Percentiles rank a stretch among this genome's conserved stretches.
These are phyloP conservation scores for Syrrhaptes paradoxus DNA, from an alignment of 2,113 vertebrate species.

Conservation along the genomic window DNA sequence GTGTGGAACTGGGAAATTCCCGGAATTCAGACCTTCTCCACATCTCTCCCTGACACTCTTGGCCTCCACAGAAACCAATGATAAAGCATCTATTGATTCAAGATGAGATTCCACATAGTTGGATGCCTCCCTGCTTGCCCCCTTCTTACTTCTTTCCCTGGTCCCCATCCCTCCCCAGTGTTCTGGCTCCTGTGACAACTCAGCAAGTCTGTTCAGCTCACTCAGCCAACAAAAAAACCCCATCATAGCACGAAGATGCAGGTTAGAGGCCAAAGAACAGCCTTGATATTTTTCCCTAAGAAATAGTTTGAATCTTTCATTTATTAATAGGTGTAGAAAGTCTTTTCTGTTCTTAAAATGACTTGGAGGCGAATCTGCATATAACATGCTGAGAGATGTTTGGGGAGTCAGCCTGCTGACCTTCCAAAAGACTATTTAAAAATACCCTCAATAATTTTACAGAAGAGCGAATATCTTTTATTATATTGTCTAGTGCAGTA, in stretches of 20 bases:
- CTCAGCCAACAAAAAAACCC: not conserved
- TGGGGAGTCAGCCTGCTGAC: not conserved
- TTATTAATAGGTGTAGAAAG: not conserved
- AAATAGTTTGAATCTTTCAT: not conserved
- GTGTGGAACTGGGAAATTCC: not conserved
- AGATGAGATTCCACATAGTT: not conserved
- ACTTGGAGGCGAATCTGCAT: not conserved
- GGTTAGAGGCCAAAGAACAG: not conserved
- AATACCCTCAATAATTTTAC: not conserved
- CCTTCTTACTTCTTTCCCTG: not conserved
- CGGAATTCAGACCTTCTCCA: not conserved
- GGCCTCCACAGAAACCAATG: not conserved
- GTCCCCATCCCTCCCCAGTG: not conserved
- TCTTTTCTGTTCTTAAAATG: not conserved
- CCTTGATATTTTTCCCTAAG: not conserved
- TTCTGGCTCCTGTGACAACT: not conserved
- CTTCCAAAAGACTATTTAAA: not conserved
- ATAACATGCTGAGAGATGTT: not conserved
- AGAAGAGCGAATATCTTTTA: not conserved
- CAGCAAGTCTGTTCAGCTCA: not conserved
- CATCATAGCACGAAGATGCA: not conserved
- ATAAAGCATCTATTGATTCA: not conserved
- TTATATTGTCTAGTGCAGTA: not conserved
- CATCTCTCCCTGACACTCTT: not conserved
- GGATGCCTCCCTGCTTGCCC: not conserved